Evolutionary conservation across 2,888 invertebrate genomes (phyloP).

Genomic region (Thysanoteuthis rhombus): DNA sequence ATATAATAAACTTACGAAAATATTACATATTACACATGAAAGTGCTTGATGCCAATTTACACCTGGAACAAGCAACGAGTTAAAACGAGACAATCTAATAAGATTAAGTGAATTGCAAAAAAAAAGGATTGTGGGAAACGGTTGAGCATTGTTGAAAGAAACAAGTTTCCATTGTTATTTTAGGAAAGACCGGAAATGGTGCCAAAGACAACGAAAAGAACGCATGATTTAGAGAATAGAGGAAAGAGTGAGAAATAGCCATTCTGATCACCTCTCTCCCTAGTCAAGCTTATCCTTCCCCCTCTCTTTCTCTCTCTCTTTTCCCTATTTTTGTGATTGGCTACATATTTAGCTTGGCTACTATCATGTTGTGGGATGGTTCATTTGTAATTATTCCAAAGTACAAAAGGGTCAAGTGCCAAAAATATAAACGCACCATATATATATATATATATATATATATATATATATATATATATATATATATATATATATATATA

Average conservation of each 20-base stretch:
- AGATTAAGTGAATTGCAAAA: background rate
- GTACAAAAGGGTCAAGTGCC: background rate
- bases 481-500: no score
- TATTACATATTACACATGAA: no score
- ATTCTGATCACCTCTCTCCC: constrained; percentile 23
- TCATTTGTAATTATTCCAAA: background rate
- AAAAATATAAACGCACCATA: background rate
- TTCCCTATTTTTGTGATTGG: constrained; percentile 20
- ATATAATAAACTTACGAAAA: no score
- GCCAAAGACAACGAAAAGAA: background rate
- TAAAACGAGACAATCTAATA: background rate
- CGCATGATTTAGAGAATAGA: background rate
- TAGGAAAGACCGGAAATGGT: background rate
- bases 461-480: no score
- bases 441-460: no score
- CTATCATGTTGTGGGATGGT: background rate
- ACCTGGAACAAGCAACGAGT: background rate
- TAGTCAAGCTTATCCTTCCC: constrained; percentile 29
- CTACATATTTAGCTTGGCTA: constrained; percentile 23
- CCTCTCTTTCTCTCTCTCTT: constrained; percentile 22
- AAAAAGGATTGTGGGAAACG: no score
- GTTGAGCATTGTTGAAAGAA: background rate
- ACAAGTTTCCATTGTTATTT: background rate
- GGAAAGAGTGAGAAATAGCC: background rate
- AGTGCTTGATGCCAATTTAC: background rate